These are phyloP conservation scores for Willisornis vidua DNA, from an alignment of 2,113 vertebrate species.

Conservation along the genomic window DNA sequence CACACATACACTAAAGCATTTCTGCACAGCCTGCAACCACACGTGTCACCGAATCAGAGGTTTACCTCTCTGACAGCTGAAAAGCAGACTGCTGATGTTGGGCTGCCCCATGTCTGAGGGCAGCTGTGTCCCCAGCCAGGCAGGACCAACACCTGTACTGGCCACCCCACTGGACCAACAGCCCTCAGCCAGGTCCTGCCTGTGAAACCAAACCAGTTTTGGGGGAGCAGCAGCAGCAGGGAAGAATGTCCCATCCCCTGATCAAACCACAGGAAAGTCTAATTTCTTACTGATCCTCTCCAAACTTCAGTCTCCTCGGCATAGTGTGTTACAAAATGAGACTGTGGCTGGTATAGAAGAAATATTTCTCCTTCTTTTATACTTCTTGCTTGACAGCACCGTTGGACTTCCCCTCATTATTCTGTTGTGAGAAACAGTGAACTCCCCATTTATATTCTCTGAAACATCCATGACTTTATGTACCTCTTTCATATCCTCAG, in stretches of 20 bases:
- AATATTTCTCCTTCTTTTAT: background rate
- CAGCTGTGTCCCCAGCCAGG: background rate
- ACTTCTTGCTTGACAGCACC: background rate
- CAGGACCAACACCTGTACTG: background rate
- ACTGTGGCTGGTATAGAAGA: background rate
- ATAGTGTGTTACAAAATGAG: background rate
- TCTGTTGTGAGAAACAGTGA: background rate
- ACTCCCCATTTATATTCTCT: background rate
- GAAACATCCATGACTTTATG: background rate
- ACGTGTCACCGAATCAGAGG: rapidly evolving
- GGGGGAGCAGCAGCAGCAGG: background rate
- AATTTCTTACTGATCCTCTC: background rate
- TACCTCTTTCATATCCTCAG: background rate
- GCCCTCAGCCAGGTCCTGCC: background rate
- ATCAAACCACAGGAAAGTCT: background rate
- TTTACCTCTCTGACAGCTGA: background rate
- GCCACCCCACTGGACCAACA: background rate
- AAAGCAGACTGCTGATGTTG: background rate
- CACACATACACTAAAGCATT: rapidly evolving
- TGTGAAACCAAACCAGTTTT: rapidly evolving
- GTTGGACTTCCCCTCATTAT: background rate
- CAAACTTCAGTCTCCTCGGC: background rate
- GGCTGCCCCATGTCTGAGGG: background rate
- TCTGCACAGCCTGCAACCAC: background rate
- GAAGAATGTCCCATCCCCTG: background rate